These are phyloP conservation scores for Hoplias malabaricus DNA, from an alignment of 2,113 vertebrate species.

Conservation along the genomic window DNA sequence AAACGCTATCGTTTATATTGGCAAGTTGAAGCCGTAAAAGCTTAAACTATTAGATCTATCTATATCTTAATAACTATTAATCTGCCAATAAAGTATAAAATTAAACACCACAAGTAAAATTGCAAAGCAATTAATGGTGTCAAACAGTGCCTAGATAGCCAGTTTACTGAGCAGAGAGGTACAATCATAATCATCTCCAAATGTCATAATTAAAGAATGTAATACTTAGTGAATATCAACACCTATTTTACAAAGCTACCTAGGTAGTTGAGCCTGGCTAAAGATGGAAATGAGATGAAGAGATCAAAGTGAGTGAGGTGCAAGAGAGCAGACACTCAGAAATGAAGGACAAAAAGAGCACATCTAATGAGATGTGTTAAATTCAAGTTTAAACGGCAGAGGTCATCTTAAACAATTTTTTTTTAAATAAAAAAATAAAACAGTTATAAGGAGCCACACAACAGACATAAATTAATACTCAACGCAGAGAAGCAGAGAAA, in stretches of 20 bases:
- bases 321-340: not conserved
- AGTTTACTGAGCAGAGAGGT: no score
- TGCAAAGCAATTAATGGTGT: no score
- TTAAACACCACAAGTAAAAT: no score
- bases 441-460: not conserved
- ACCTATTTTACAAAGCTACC: conserved; percentile 7
- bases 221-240: not conserved
- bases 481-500: not conserved
- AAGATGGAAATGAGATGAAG: not conserved
- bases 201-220: no score
- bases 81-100: no score
- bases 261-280: not conserved
- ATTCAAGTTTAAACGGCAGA: not conserved
- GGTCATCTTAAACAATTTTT: conserved; percentile 12
- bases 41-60: no score
- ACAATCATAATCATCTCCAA: not conserved
- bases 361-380: not conserved
- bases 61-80: no score
- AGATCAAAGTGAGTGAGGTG: not conserved
- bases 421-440: no score
- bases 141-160: no score
- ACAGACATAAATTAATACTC: not conserved
- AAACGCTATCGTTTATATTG: no score
- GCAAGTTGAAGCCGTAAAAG: no score
- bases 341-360: conserved; percentile 10